Base-by-base conservation (phyloP, 2,888 invertebrate genomes). In the Drymonia ruficornis region DNA sequence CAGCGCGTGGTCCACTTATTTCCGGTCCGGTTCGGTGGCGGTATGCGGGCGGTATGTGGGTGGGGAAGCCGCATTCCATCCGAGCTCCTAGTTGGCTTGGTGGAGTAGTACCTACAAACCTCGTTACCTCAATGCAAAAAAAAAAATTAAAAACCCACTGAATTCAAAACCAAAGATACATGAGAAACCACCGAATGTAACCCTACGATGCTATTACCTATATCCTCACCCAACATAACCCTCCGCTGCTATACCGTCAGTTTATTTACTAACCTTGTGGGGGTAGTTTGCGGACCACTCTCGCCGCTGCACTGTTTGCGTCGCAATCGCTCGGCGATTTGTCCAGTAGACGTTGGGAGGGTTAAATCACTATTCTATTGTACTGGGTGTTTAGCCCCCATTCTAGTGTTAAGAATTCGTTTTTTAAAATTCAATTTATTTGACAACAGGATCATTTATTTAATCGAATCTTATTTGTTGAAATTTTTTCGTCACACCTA, bases 251-350 rank as follows among this genome's bases (percentile, higher is more conserved):
- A 49, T 28, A 29, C 28, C 16, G 36, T 16, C 15, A 16, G 42
- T 55, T 45, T 60, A 58, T 66, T 71, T 63, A 57, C 60, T 45
- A 52, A 58, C 56, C 53, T 51, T 55, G 57, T 45, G 52, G 48
- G 45, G 60, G 59, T 60, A 49, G 70, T 68, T 66, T 70, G 55
- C 68, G 49, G 47, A 66, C 66, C 72, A 54, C 72, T 72, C 56
- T 46, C 55, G 54, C 44, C 49, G 59, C 52, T 54, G 48, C 57
- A 55, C 63, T 72, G 62, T 72, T 71, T 72, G 63, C 67, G 55
- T 15, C 64, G 58, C 70, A 67, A 72, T 67, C 58, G 55, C 69
- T 38, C 51, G 48, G 7, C 56, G 55, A 62, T 66, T 68, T 66
- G 58, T 64, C 51, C 48, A 52, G 53, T 57, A 40, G 55, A 43